Conservation (phyloP, 2,888 invertebrate genomes). For the Phoronis australis region DNA sequence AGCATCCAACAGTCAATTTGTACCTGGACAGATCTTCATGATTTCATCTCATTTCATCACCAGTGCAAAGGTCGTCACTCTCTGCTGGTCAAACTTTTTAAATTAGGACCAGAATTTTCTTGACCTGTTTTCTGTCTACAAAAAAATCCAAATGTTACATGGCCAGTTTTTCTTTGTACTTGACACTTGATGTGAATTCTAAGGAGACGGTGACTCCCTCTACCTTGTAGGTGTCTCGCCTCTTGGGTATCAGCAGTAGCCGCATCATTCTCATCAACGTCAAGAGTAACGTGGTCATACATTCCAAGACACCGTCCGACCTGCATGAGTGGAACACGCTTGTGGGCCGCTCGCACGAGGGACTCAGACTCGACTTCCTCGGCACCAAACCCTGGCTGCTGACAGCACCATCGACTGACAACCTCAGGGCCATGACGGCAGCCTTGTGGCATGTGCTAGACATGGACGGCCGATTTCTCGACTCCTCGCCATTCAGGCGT, state of each 20-base stretch:
- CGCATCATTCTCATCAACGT: neutral
- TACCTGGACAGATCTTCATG: too few relatives aligned
- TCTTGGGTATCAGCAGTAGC: neutral
- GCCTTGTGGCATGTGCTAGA: constrained; percentile 64
- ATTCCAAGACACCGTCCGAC: neutral
- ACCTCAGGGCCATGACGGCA: constrained; percentile 56
- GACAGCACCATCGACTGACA: constrained; percentile 56
- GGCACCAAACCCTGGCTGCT: constrained; percentile 56
- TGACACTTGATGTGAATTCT: too few relatives aligned
- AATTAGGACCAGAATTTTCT: too few relatives aligned
- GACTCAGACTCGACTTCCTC: constrained; percentile 61
- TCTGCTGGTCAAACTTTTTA: too few relatives aligned
- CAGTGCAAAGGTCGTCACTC: too few relatives aligned
- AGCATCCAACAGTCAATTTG: too few relatives aligned
- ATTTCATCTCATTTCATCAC: too few relatives aligned
- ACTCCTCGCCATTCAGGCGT: constrained; percentile 31
- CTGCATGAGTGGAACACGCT: neutral
- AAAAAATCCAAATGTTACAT: too few relatives aligned
- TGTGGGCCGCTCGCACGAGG: neutral
- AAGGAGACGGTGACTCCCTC: too few relatives aligned
- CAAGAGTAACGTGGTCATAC: neutral
- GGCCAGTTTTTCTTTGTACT: too few relatives aligned
- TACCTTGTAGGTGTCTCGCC: too few relatives aligned
- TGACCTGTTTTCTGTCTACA: too few relatives aligned
- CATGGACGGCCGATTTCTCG: constrained; percentile 49